Evolutionary conservation across 2,113 vertebrate genomes (phyloP).

Genomic region (Laticauda laticaudata): DNA sequence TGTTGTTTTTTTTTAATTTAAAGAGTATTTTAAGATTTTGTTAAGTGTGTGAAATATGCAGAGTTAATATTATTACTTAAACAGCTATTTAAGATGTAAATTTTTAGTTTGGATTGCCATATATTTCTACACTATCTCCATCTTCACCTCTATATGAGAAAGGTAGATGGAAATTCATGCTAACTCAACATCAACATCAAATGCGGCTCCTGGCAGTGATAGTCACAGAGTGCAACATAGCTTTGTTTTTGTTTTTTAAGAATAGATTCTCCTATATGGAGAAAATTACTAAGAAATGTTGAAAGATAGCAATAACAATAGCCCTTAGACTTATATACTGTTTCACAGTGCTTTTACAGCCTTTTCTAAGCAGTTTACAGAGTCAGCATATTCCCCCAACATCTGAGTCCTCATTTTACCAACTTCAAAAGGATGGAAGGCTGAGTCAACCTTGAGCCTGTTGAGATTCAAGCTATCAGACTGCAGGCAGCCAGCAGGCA

Average conservation of each 20-base stretch:
- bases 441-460: no score
- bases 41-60: background rate
- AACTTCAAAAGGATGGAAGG: no score
- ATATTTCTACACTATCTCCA: background rate
- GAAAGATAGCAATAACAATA: no score
- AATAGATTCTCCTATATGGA: background rate
- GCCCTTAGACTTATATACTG: no score
- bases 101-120: background rate
- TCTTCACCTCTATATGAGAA: background rate
- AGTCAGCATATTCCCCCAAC: no score
- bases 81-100: constrained; percentile 16
- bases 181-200: background rate
- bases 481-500: no score
- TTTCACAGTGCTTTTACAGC: no score
- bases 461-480: no score
- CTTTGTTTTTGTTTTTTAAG: rapidly evolving
- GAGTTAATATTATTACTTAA: constrained; percentile 23
- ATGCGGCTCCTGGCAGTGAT: background rate
- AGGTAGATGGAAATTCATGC: background rate
- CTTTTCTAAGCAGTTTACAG: no score
- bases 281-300: background rate
- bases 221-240: background rate
- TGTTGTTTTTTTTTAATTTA: background rate
- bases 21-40: constrained; percentile 12
- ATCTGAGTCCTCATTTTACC: no score